phyloP scores from a whole-genome alignment of 2,888 invertebrate genomes.

The Hypercompe scribonia region DNA sequence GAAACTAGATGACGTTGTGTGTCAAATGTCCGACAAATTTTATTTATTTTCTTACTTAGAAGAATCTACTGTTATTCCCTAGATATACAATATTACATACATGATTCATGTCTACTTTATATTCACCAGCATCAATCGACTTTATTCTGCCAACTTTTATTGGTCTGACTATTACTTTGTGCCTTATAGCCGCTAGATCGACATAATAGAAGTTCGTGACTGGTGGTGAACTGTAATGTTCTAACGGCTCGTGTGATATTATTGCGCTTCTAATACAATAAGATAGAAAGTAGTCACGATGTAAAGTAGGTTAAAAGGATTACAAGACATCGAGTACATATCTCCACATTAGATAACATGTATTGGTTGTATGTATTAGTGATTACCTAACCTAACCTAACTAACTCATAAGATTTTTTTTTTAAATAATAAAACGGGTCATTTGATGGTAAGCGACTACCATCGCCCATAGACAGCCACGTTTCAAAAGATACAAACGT shows the following conservation, averaged over 20 bases:
- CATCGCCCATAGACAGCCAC: too few relatives aligned
- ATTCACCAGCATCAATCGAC: not conserved
- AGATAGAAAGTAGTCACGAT: slow-evolving; percentile 24
- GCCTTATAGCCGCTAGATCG: not conserved
- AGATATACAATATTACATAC: too few relatives aligned
- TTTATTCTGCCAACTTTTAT: not conserved
- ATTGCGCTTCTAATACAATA: slow-evolving; percentile 10
- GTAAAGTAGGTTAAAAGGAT: slow-evolving; percentile 11
- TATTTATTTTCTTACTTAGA: too few relatives aligned
- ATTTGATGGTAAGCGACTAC: too few relatives aligned
- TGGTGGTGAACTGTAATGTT: not conserved
- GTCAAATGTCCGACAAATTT: too few relatives aligned
- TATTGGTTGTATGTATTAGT: not conserved
- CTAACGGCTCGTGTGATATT: slow-evolving; percentile 6
- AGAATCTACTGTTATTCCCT: too few relatives aligned
- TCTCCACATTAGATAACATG: not conserved
- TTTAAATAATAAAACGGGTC: too few relatives aligned
- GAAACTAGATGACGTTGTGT: too few relatives aligned
- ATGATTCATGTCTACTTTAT: not conserved
- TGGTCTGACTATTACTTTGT: not conserved
- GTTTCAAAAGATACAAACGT: too few relatives aligned
- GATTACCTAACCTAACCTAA: not conserved
- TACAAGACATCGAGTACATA: not conserved
- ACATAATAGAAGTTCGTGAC: slow-evolving; percentile 17
- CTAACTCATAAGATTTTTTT: too few relatives aligned